These are phyloP conservation scores for Drosophila fulvimacula DNA, from an alignment of 2,888 invertebrate genomes.

Conservation along the genomic window DNA sequence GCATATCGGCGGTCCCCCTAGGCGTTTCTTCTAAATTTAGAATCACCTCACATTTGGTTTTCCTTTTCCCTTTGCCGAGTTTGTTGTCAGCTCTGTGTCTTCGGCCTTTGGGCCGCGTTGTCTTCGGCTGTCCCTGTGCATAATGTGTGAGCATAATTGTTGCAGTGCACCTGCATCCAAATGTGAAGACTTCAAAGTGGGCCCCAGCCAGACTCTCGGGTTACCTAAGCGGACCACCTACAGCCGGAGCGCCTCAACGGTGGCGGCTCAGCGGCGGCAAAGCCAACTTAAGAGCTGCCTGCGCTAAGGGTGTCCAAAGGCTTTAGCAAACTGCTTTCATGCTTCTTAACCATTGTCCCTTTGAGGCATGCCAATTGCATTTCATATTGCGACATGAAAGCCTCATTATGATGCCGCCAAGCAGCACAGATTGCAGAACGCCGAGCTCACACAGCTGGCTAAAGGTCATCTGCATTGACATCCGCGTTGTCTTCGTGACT, in stretches of 20 bases:
- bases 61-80: slow-evolving; percentile 23
- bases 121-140: slow-evolving; percentile 43
- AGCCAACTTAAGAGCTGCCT: slow-evolving; percentile 7
- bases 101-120: slow-evolving; percentile 3
- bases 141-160: slow-evolving; percentile 68
- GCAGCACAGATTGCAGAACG: slow-evolving; percentile 37
- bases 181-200: slow-evolving; percentile 45
- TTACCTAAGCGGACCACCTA: slow-evolving; percentile 57
- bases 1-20: slow-evolving; percentile 33
- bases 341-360: slow-evolving; percentile 4
- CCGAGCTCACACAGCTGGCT: slow-evolving; percentile 32
- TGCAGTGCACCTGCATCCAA: slow-evolving; percentile 54
- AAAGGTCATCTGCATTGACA: slow-evolving; percentile 42
- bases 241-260: background rate
- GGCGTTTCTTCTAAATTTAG: slow-evolving; percentile 71
- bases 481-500: slow-evolving; percentile 41
- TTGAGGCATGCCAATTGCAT: slow-evolving; percentile 8
- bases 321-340: slow-evolving; percentile 15
- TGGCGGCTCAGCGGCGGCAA: slow-evolving; percentile 28
- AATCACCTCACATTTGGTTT: slow-evolving; percentile 67
- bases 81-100: slow-evolving; percentile 2
- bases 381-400: slow-evolving; percentile 24
- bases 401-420: slow-evolving; percentile 27
- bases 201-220: slow-evolving; percentile 44
- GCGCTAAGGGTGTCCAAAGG: slow-evolving; percentile 6